Conservation (phyloP, 2,797 vertebrate species). For the Chrysolophus pictus region DNA sequence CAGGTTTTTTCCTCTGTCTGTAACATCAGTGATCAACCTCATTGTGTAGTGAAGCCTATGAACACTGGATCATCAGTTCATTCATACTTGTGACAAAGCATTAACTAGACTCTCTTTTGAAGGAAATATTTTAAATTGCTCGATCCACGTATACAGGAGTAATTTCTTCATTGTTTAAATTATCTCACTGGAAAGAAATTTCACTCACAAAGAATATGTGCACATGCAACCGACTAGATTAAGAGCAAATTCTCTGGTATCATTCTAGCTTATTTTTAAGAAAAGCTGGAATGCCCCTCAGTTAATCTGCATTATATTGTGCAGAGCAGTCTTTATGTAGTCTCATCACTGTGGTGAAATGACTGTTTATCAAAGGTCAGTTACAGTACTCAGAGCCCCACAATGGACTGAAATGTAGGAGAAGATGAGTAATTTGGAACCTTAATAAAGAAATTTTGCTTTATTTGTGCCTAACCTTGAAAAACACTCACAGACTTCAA, state of each 20-base stretch:
- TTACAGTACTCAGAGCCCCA: constrained; percentile 58
- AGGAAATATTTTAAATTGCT: neutral
- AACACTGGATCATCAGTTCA: constrained; percentile 31
- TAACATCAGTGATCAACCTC: neutral
- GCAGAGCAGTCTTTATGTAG: constrained; percentile 40
- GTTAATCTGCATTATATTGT: constrained; percentile 68
- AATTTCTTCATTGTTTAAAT: constrained; percentile 55
- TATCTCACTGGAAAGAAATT: constrained; percentile 48
- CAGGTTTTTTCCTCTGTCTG: neutral
- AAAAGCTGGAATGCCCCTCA: constrained; percentile 42
- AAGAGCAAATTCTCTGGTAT: constrained; percentile 48
- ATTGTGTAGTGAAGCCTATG: neutral
- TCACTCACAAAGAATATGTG: constrained; percentile 3
- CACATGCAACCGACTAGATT: neutral
- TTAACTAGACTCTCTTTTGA: neutral
- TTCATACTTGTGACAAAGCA: constrained; percentile 26
- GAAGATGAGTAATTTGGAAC: constrained; percentile 63
- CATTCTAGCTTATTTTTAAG: constrained; percentile 57
- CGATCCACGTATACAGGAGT: neutral
- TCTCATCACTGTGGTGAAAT: constrained; percentile 64
- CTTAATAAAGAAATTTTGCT: constrained; percentile 63
- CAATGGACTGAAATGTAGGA: constrained; percentile 64
- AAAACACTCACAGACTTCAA: constrained; percentile 56
- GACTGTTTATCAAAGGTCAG: constrained; percentile 71
- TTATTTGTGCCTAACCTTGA: constrained; percentile 70